These are phyloP conservation scores for Ctena decussata DNA, from an alignment of 2,888 invertebrate species.

Conservation along the genomic window DNA sequence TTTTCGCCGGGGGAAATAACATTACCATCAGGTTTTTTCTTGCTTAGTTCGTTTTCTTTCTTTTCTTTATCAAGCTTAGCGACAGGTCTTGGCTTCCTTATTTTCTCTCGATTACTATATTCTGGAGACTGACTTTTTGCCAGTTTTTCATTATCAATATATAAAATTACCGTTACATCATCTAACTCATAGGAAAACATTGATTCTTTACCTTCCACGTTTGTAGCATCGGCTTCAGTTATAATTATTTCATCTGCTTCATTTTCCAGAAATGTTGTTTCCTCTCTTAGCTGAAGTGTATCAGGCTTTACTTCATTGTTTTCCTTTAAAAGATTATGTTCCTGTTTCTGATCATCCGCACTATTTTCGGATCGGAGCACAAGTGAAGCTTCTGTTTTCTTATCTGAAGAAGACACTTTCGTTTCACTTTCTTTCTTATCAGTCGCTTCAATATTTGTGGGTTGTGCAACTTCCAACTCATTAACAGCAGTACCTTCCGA, in stretches of 20 bases:
- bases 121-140: neutral
- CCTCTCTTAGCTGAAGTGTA: neutral
- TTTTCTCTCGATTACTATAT: neutral
- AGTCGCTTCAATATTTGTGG: too few relatives aligned
- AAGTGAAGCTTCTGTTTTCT: too few relatives aligned
- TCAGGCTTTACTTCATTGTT: neutral
- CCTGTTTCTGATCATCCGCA: too few relatives aligned
- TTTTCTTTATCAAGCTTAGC: neutral
- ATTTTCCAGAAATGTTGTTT: neutral
- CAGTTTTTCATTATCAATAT: slow-evolving; percentile 5
- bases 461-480: too few relatives aligned
- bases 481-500: too few relatives aligned
- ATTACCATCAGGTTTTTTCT: neutral
- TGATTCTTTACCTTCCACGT: neutral
- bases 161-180: neutral
- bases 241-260: neutral
- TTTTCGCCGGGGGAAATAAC: neutral
- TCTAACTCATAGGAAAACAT: neutral
- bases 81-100: neutral
- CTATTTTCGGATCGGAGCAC: too few relatives aligned
- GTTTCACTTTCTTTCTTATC: too few relatives aligned
- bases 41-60: neutral
- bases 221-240: neutral
- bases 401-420: too few relatives aligned
- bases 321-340: too few relatives aligned